Base-by-base conservation (phyloP, 2,888 invertebrate species). In the Acanthococcus lagerstroemiae region DNA sequence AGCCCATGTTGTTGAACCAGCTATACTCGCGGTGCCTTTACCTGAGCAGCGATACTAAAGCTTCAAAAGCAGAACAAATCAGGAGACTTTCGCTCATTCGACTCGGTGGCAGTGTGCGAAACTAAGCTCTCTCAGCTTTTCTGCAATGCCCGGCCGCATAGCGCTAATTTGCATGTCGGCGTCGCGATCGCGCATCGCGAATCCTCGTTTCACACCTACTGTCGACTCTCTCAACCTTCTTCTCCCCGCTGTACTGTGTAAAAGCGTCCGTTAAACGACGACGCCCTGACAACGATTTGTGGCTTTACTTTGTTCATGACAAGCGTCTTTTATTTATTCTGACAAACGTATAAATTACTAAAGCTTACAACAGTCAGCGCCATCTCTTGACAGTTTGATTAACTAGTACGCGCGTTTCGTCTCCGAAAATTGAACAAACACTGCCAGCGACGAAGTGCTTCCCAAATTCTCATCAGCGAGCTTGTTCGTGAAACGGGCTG, bases 251-350 rank as follows among this genome's bases (percentile, higher is more conserved):
- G 26, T 46, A 26, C 26, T 50, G 48, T 26, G 60, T 57, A 57
- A 57, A 60, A 46, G 30, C 60, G 48, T 50, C 60, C 60, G 60
- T 46, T 60, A 46, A 60, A 50, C 60, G 50, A 60, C 50, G 60
- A 60, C 46, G 50, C 60, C 48, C 27, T 60, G 60, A 60, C 60
- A 60, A 65, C 65, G 65, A 65, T 65, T 65, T 65, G 65, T 65
- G 65, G 65, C 55, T 65, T 65, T 65, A 65, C 65, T 65, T 65
- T 65, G 65, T 65, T 65, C 65, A 26, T 65, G 65, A 65, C 65
- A 65, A 65, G 65, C 55, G 65, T 65, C 65, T 65, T 65, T 65
- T 65, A 65, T 65, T 65, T 55, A 65, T 65, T 55, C 55, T 55
- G 55, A 55, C 65, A 55, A 65, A 55, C 65, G 55, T 65, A 65